These are phyloP conservation scores for Cynaeus angustus DNA, from an alignment of 2,888 invertebrate genomes.

Conservation along the genomic window DNA sequence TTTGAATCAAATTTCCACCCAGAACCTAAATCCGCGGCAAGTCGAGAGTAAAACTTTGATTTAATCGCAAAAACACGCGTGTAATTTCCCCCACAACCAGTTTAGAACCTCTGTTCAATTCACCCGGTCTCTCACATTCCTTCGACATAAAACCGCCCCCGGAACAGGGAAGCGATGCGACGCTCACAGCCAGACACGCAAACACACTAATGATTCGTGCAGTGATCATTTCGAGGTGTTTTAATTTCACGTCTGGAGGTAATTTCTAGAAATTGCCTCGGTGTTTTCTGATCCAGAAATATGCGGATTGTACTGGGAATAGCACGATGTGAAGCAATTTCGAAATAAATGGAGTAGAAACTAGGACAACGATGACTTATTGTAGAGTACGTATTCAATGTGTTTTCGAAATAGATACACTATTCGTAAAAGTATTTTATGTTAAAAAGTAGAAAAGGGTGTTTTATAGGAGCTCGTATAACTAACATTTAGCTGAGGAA, in stretches of 20 bases:
- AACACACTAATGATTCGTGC: constrained; percentile 19
- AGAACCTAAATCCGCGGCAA: no score
- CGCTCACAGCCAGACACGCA: constrained; percentile 14
- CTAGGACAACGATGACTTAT: constrained; percentile 17
- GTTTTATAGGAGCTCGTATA: background rate
- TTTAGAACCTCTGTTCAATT: constrained; percentile 2
- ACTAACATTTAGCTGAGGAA: constrained; percentile 1
- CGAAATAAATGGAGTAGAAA: constrained; percentile 17
- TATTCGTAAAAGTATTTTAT: constrained; percentile 6
- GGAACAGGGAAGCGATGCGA: constrained; percentile 8
- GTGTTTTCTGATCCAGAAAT: constrained; percentile 37
- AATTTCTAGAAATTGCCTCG: constrained; percentile 28
- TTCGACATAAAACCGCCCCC: constrained; percentile 27
- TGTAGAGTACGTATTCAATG: constrained; percentile 5
- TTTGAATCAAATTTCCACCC: no score
- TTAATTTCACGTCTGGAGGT: constrained; percentile 25
- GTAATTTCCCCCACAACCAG: background rate
- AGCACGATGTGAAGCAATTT: constrained; percentile 21
- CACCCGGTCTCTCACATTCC: constrained; percentile 10
- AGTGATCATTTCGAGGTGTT: constrained; percentile 30
- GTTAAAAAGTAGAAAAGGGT: background rate
- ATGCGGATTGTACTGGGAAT: constrained; percentile 29
- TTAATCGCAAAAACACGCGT: background rate
- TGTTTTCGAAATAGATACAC: constrained; percentile 9
- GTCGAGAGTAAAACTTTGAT: no score